Evolutionary conservation across 2,888 invertebrate genomes (phyloP).

Genomic region (Congeria kusceri): DNA sequence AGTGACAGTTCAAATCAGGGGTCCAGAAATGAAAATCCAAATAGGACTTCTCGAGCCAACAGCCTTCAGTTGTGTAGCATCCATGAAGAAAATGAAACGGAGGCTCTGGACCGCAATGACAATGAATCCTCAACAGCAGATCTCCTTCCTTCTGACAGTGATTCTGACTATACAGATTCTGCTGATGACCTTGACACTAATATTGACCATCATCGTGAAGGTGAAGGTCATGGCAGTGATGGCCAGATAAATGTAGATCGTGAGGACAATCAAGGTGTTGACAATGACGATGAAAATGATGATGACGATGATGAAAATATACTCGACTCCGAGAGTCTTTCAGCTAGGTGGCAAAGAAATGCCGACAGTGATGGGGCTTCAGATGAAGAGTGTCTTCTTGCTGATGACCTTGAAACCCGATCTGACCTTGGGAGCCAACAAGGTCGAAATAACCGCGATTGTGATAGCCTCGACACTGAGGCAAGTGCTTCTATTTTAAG

Average conservation of each 20-base stretch:
- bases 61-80: constrained; percentile 26
- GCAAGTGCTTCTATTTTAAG: constrained; percentile 57
- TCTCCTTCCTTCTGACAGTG: constrained; percentile 50
- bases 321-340: constrained; percentile 38
- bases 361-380: constrained; percentile 43
- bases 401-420: not conserved
- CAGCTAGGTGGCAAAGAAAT: constrained; percentile 45
- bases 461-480: constrained; percentile 55
- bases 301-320: constrained; percentile 60
- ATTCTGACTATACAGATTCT: constrained; percentile 52
- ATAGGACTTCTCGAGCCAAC: not conserved
- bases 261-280: constrained; percentile 18
- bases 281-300: constrained; percentile 29
- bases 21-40: constrained; percentile 6
- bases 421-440: not conserved
- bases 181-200: constrained; percentile 45
- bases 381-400: constrained; percentile 51
- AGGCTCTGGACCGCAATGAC: constrained; percentile 27
- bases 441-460: constrained; percentile 42
- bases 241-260: not conserved
- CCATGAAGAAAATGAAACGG: constrained; percentile 34
- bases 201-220: constrained; percentile 26
- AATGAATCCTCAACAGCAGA: constrained; percentile 54
- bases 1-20: constrained; percentile 6
- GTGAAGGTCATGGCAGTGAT: constrained; percentile 17